phyloP scores from a whole-genome alignment of 1,140 invertebrate species.

The Pristionchus pacificus region DNA sequence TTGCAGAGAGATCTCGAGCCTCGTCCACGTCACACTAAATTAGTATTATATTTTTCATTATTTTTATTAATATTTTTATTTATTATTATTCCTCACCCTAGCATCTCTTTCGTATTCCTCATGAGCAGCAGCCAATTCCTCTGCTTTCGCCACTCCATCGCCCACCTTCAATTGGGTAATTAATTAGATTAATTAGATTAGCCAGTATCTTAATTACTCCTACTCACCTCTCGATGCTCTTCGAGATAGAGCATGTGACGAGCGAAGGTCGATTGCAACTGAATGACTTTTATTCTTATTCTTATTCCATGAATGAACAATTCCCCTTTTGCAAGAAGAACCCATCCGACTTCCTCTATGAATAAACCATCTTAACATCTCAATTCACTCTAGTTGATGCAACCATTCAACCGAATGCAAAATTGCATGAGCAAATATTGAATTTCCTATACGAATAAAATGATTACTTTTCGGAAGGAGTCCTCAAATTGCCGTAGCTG shows the following conservation, averaged over 20 bases:
- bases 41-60: not conserved
- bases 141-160: conserved; percentile 42
- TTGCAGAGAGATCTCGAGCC: not conserved
- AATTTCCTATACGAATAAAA: not conserved
- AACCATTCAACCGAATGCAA: no score
- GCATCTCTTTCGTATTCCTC: conserved; percentile 46
- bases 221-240: conserved; percentile 53
- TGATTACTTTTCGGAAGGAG: conserved; percentile 72
- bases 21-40: not conserved
- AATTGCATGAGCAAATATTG: no score
- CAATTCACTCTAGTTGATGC: no score
- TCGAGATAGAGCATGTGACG: conserved; percentile 57
- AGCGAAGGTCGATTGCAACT: conserved; percentile 55
- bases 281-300: no score
- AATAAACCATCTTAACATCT: no score
- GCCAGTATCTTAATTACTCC: no score
- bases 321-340: no score
- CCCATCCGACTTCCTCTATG: no score
- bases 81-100: conserved; percentile 62
- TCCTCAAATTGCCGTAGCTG: conserved; percentile 82
- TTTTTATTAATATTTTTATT: not conserved
- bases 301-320: no score
- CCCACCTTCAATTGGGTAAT: not conserved
- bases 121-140: conserved; percentile 37
- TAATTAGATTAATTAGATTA: no score